phyloP scores from a whole-genome alignment of 2,888 invertebrate genomes.

The Hirtodrosophila histrioides region DNA sequence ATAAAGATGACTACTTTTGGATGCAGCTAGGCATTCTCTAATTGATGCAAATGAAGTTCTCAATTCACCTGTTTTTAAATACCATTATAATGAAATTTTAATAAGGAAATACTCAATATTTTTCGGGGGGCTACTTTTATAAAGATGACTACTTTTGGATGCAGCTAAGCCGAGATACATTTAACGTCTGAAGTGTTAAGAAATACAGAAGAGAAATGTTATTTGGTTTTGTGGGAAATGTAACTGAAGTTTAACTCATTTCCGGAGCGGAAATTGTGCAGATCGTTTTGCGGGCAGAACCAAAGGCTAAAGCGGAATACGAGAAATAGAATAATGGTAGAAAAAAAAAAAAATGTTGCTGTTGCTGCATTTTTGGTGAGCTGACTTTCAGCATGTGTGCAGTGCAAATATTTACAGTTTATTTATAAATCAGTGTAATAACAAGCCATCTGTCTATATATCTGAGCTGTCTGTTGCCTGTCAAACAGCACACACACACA shows the following conservation, averaged over 20 bases:
- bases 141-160: too few relatives aligned
- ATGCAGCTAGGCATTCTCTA: too few relatives aligned
- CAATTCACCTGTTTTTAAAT: too few relatives aligned
- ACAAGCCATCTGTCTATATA: conserved; percentile 71
- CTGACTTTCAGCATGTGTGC: conserved; percentile 35
- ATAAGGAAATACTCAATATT: too few relatives aligned
- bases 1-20: too few relatives aligned
- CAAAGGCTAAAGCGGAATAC: neutral
- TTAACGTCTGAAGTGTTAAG: too few relatives aligned
- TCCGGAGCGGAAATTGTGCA: conserved; percentile 55
- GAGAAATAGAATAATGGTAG: neutral
- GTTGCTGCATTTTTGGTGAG: conserved; percentile 28
- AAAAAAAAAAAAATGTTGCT: conserved; percentile 5
- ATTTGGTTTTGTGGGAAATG: neutral
- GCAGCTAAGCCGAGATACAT: too few relatives aligned
- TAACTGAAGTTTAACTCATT: conserved; percentile 35
- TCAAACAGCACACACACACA: conserved; percentile 37
- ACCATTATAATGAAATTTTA: too few relatives aligned
- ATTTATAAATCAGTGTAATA: conserved; percentile 79
- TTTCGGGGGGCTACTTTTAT: too few relatives aligned
- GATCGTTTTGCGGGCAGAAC: conserved; percentile 38
- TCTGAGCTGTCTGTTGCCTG: conserved; percentile 60
- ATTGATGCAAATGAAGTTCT: too few relatives aligned
- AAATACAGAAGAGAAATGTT: too few relatives aligned
- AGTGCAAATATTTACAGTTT: conserved; percentile 76